A percentile compares a stretch with the other conserved stretches of the same genome.
Evolutionary conservation across 2,797 vertebrate species (phyloP).

Genomic region (Geotrypetes seraphini): DNA sequence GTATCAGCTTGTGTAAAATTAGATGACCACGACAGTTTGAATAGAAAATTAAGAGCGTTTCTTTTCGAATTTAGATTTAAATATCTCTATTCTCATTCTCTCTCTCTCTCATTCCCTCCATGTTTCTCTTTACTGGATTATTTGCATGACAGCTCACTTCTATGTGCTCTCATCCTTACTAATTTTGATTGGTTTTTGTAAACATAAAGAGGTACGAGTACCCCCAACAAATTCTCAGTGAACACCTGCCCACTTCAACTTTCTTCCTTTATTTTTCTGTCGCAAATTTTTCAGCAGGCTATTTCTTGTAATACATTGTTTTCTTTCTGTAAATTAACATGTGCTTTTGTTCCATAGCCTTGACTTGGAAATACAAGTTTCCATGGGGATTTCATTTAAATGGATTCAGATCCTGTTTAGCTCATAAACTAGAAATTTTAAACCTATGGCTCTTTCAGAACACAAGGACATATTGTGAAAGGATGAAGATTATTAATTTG

Average conservation of each 20-base stretch:
- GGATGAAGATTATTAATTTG: conserved; percentile 8
- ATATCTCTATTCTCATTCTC: too few relatives aligned
- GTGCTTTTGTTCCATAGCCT: conserved; percentile 12
- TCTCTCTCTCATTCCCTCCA: too few relatives aligned
- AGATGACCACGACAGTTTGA: conserved; percentile 9
- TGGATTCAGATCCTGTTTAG: conserved; percentile 15
- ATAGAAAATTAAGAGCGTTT: conserved; percentile 5
- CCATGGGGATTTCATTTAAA: conserved; percentile 18
- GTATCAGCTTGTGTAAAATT: conserved; percentile 2
- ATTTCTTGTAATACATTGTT: conserved; percentile 5
- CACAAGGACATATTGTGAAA: conserved; percentile 8
- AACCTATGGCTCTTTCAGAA: conserved; percentile 2
- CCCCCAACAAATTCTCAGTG: conserved; percentile 7
- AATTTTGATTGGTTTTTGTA: conserved; percentile 9
- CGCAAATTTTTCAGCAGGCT: conserved; percentile 1
- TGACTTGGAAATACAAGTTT: conserved; percentile 21
- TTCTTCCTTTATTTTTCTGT: conserved; percentile 11
- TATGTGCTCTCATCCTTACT: conserved; percentile 2
- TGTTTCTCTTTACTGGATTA: conserved; percentile 5
- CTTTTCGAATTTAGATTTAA: conserved; percentile 4
- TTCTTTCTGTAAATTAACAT: conserved; percentile 6
- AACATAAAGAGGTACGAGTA: conserved; percentile 5
- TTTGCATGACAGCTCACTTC: conserved; percentile 6
- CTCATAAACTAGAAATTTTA: conserved; percentile 19
- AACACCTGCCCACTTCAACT: conserved; percentile 9